Evolutionary conservation across 35 echinoderm and acorn worm species (phyloP), one percentile per base, ranked within the genome.

Genomic region (Chiridota heheva): DNA sequence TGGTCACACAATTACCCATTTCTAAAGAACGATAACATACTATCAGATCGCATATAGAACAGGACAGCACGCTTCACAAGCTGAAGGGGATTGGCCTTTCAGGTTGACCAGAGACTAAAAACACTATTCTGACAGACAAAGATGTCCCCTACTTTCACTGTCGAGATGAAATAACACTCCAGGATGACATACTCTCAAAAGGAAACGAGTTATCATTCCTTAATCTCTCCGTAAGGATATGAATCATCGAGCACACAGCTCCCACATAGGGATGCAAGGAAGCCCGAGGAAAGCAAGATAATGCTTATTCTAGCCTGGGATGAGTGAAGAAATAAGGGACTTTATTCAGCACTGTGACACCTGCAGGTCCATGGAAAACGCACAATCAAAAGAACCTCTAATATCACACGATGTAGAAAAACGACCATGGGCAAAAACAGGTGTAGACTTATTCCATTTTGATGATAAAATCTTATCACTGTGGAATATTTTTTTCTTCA

Each of bases 51-150:
- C 76, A 90, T 49, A 90, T 81, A 82, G n/a, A 49, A 32, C 28
- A 74, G 34, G 86, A 95, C 60, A 36, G 22, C 42, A 80, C 51
- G 3, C 24, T 84, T 41, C 78, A 84, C 34, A 70, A 42, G 58
- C 69, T 95, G 36, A 75, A 44, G 48, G 40, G 26, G 0, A 42
- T 89, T 40, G 81, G 89, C 0, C 40, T 78, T 34, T 6, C 58
- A 12, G 91, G 86, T 10, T 95, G 91, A 87, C 81, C 86, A 47
- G 53, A 86, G 2, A 46, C 18, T 7, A 88, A 82, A 77, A 51
- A 81, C 20, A 46, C 65, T 6, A 47, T 83, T 26, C 34, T 90
- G 30, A 61, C 81, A 12, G 32, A 44, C 7, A 13, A 20, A 20
- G 69, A 81, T 4, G 60, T 41, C 8, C 72, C 87, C 37, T 88